Percentiles rank a stretch among this genome's conserved stretches.
These are phyloP conservation scores for Plectrocnemia conspersa DNA, from an alignment of 1,140 invertebrate species.

Conservation along the genomic window DNA sequence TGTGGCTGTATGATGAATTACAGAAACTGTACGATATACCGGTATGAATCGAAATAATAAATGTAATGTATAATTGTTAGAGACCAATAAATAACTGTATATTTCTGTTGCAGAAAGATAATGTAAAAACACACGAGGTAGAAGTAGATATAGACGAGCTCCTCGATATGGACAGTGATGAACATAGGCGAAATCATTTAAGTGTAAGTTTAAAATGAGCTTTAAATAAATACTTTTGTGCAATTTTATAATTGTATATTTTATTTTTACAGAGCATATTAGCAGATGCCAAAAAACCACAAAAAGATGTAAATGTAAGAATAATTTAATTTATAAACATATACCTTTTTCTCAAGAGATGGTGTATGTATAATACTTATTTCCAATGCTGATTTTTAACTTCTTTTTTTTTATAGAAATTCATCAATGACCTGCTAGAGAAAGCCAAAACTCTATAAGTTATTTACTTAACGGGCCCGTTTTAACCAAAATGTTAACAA, in stretches of 20 bases:
- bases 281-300: slow-evolving; percentile 76
- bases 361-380: slow-evolving; percentile 10
- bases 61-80: too few species aligned
- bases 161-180: slow-evolving; percentile 85
- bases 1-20: slow-evolving; percentile 95
- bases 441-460: slow-evolving; percentile 77
- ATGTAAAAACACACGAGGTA: slow-evolving; percentile 64
- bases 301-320: slow-evolving; percentile 78
- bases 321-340: slow-evolving; percentile 26
- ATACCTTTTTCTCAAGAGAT: slow-evolving; percentile 21
- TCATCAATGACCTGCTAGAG: slow-evolving; percentile 83
- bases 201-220: slow-evolving; percentile 55
- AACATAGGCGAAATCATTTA: slow-evolving; percentile 75
- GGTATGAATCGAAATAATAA: too few species aligned
- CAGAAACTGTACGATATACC: slow-evolving; percentile 81
- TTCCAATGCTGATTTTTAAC: slow-evolving; percentile 10
- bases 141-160: slow-evolving; percentile 92
- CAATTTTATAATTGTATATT: background rate
- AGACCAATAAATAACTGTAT: too few species aligned
- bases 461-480: slow-evolving; percentile 16
- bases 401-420: slow-evolving; percentile 66
- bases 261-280: slow-evolving; percentile 61
- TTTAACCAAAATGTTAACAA: slow-evolving; percentile 32
- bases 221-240: background rate
- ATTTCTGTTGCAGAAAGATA: slow-evolving; percentile 49